Base-by-base conservation (phyloP, 2,113 vertebrate species). In the Machaerirhynchus nigripectus region DNA sequence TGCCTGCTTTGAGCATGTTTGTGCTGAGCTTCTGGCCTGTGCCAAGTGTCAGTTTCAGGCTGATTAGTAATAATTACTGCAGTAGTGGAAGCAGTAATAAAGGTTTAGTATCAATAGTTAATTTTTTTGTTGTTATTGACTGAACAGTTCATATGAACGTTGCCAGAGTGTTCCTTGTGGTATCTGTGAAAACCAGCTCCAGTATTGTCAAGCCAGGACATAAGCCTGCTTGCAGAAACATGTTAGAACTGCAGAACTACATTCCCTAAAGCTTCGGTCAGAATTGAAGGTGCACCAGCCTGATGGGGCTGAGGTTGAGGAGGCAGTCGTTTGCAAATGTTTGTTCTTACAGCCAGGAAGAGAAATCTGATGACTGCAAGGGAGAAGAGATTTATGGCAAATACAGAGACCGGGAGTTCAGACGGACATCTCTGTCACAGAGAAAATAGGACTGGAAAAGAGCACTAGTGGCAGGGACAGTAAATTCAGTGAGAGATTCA, bases 371-470 rank as follows among this genome's bases (percentile, higher is more conserved):
- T n/a, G n/a, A 68, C 9, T 33, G n/a, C 44, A 53, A 28, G 39
- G 37, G 17, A 52, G 55, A 79, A 46, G 52, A 70, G 9, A 61
- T 67, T 53, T 27, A 49, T 78, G 15, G 31, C 33, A 79, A 64
- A 70, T 42, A 61, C 19, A 52, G 47, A 92, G 37, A 50, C 12
- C 13, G 56, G 21, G 15, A 90, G 24, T 22, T 47, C 15, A 74
- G 50, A 33, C 2, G 0, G 0, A n/a, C 9, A 40, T 40, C 7
- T 63, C 55, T 21, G 5, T 35, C 39, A 42, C 13, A 13, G 18
- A 77, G 39, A 52, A 71, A 56, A 15, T 4, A 88, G 47, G 31
- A 65, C 46, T 73, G 21, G 23, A 65, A 86, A 73, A 42, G 21
- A 17, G 13, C 84, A 53, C 18, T 49, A 55, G 31, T 16, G 7